These are phyloP conservation scores for Drosophila sp. DNA, from an alignment of 1,140 invertebrate species.

Conservation along the genomic window DNA sequence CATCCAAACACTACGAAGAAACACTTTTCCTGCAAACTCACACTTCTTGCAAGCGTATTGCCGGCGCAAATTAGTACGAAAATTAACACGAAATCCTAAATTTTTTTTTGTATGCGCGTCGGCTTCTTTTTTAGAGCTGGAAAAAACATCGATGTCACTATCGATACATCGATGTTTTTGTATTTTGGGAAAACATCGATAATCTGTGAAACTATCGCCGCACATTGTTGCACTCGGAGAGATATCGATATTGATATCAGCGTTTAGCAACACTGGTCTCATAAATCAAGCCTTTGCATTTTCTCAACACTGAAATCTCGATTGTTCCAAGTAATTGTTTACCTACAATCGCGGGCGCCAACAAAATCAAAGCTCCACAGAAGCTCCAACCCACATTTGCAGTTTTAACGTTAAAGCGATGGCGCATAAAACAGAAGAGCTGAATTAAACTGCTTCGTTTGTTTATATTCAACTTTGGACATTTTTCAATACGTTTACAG, in stretches of 20 bases:
- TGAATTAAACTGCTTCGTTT: conserved; percentile 23
- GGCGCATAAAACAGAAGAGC: conserved; percentile 8
- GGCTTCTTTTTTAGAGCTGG: conserved; percentile 20
- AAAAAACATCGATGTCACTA: background rate
- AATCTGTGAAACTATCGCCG: too few relatives aligned
- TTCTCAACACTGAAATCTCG: too few relatives aligned
- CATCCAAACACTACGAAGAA: background rate
- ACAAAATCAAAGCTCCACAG: background rate
- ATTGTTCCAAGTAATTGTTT: too few relatives aligned
- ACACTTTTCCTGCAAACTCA: background rate
- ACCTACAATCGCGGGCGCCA: conserved; percentile 20
- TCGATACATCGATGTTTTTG: too few relatives aligned
- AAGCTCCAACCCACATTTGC: conserved; percentile 8
- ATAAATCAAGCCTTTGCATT: too few relatives aligned
- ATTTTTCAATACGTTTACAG: conserved; percentile 16
- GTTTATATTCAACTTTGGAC: conserved; percentile 22
- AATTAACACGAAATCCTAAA: conserved; percentile 32
- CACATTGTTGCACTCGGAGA: too few relatives aligned
- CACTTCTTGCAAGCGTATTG: conserved; percentile 38
- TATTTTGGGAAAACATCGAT: too few relatives aligned
- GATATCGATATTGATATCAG: too few relatives aligned
- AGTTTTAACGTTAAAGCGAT: conserved; percentile 10
- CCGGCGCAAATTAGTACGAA: conserved; percentile 34
- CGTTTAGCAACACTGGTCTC: too few relatives aligned
- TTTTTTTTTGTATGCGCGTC: conserved; percentile 70